Conservation (phyloP, 2,113 vertebrate species). For the Tetrax tetrax region DNA sequence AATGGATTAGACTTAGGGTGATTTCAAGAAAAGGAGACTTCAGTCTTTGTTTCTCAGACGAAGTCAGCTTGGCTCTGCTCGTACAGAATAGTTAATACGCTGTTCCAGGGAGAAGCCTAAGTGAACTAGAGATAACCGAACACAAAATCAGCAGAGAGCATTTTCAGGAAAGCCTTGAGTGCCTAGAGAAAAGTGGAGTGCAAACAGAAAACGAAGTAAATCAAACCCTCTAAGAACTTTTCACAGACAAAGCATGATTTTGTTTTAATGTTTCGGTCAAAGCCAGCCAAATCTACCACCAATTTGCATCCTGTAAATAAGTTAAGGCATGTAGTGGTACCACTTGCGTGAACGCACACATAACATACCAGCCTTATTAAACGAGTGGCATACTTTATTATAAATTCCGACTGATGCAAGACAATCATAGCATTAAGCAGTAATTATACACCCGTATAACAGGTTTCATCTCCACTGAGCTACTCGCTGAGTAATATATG, state of each 20-base stretch:
- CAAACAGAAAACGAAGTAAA: background rate
- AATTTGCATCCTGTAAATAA: background rate
- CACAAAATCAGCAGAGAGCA: background rate
- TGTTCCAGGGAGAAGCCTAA: background rate
- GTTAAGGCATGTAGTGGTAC: background rate
- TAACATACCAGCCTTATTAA: background rate
- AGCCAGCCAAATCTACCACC: background rate
- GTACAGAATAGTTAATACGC: background rate
- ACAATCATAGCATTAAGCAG: background rate
- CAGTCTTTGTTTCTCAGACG: background rate
- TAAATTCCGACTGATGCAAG: background rate
- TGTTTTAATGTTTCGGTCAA: background rate
- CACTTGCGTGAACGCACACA: background rate
- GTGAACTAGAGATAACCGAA: background rate
- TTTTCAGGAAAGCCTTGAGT: background rate
- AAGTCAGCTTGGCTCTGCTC: background rate
- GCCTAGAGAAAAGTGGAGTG: background rate
- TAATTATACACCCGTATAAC: background rate
- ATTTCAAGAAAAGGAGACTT: background rate
- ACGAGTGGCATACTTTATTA: background rate
- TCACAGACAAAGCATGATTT: background rate
- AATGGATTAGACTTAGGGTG: background rate
- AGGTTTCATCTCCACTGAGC: slow-evolving; percentile 8
- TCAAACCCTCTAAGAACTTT: background rate
- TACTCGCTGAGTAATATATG: background rate